Evolutionary conservation across 2,113 vertebrate genomes (phyloP).

Genomic region (Perccottus glenii): DNA sequence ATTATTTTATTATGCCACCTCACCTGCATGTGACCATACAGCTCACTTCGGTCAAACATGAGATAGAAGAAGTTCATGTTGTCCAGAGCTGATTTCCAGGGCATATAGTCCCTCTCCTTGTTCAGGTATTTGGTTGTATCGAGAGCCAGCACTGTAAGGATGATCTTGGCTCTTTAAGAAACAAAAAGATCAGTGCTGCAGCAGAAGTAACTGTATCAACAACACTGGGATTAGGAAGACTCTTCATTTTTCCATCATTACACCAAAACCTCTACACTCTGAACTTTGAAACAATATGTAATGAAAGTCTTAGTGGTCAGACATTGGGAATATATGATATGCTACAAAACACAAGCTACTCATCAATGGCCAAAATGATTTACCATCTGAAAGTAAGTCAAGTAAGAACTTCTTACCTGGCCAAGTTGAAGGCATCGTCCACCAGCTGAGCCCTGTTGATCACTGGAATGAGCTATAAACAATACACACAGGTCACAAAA

Average conservation of each 20-base stretch:
- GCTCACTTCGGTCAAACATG: constrained; percentile 89
- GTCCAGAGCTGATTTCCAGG: constrained; percentile 84
- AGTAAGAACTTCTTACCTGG: constrained; percentile 77
- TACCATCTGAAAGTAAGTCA: too few species aligned
- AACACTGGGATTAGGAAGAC: too few species aligned
- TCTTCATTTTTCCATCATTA: too few species aligned
- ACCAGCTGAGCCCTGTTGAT: constrained; percentile 92
- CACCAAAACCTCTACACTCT: too few species aligned
- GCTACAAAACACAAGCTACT: too few species aligned
- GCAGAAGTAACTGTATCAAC: too few species aligned
- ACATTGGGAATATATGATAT: too few species aligned
- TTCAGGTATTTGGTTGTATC: constrained; percentile 83
- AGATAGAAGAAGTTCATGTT: constrained; percentile 85
- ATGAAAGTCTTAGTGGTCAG: too few species aligned
- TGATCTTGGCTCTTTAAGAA: constrained; percentile 75
- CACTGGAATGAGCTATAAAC: constrained; percentile 77
- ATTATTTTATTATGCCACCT: background rate
- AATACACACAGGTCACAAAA: constrained; percentile 9
- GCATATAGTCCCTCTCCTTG: constrained; percentile 79
- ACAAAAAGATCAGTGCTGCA: too few species aligned
- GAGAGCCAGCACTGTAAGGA: constrained; percentile 79
- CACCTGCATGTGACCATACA: constrained; percentile 88
- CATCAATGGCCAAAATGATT: too few species aligned
- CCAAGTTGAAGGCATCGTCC: constrained; percentile 89
- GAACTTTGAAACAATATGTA: too few species aligned